Evolutionary conservation across 2,888 invertebrate species (phyloP), one percentile per base, ranked within the genome.

Genomic region (Noctua comes): DNA sequence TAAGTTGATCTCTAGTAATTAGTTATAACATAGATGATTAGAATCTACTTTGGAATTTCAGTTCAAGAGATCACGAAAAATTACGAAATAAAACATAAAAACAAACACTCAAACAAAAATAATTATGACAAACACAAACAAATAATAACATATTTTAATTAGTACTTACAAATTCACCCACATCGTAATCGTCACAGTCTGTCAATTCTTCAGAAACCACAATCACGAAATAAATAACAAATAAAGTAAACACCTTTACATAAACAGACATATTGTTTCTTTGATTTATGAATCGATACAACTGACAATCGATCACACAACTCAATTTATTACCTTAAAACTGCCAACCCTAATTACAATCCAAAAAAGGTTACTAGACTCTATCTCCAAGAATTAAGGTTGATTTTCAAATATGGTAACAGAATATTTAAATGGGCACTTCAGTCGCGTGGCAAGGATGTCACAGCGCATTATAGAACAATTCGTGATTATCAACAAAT

Each of bases 381-480:
- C 70, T 84, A 82, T 27, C 1, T 5, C n/a, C 0, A n/a, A 8
- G 0, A 0, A 0, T 16, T 69, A 88, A 73, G 43, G 72, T 77
- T 79, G 11, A 80, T 62, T 76, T 75, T 82, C 13, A 18, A n/a
- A 36, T 70, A 40, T 72, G 10, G 7, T n/a, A 71, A 76, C 66
- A 10, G 76, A 76, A 71, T 75, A 65, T 73, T 75, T 48, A 24
- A 66, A 72, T 87, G 68, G 31, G 73, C 36, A 48, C 65, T 65
- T 75, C 27, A 79, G 46, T 73, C 71, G 75, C 51, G n/a, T 68
- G 79, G 69, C 86, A 88, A 90, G 91, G 91, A 77, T 90, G 90
- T 88, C 89, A 90, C 85, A 87, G 83, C 69, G 64, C 73, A 82
- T 91, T 91, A 89, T 62, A 48, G 71, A 85, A 88, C 89, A 89